A percentile compares a stretch with the other conserved stretches of the same genome.
Evolutionary conservation across 2,888 invertebrate genomes (phyloP).

Genomic region (Boloria euphrosyne): DNA sequence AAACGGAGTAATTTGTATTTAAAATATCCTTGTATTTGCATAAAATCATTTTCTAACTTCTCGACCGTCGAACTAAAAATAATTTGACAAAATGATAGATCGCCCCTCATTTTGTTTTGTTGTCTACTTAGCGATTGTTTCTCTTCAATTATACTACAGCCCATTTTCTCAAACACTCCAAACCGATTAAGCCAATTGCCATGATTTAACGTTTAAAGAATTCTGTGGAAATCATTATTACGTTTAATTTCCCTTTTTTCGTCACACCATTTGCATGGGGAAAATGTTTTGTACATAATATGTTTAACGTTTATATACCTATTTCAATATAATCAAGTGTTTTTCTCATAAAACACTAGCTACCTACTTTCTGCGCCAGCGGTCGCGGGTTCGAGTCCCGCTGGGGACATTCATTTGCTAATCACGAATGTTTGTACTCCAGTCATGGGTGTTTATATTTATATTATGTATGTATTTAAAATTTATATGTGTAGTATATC

Average conservation of each 20-base stretch:
- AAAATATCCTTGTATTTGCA: constrained; percentile 43
- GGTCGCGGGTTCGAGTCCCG: too few species aligned
- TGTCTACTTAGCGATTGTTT: constrained; percentile 36
- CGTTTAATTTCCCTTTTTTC: neutral
- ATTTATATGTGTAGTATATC: too few species aligned
- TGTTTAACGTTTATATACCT: too few species aligned
- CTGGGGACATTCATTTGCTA: too few species aligned
- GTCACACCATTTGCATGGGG: neutral
- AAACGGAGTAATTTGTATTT: constrained; percentile 21
- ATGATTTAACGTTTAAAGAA: constrained; percentile 22
- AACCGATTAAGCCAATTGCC: constrained; percentile 23
- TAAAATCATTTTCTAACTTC: constrained; percentile 40
- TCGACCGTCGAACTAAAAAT: constrained; percentile 37
- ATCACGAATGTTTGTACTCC: too few species aligned
- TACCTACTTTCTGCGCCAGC: too few species aligned
- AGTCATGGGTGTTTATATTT: too few species aligned
- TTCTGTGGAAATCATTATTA: neutral
- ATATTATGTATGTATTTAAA: too few species aligned
- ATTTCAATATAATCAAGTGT: too few species aligned
- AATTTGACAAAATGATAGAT: constrained; percentile 51
- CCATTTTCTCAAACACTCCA: constrained; percentile 23
- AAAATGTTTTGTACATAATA: neutral
- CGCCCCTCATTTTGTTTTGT: constrained; percentile 41
- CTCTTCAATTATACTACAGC: constrained; percentile 32
- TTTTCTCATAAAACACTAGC: too few species aligned